Percentiles rank a stretch among this genome's conserved stretches.
These are phyloP conservation scores for Nyctereutes procyonoides DNA, from an alignment of 2,113 vertebrate species.

Conservation along the genomic window DNA sequence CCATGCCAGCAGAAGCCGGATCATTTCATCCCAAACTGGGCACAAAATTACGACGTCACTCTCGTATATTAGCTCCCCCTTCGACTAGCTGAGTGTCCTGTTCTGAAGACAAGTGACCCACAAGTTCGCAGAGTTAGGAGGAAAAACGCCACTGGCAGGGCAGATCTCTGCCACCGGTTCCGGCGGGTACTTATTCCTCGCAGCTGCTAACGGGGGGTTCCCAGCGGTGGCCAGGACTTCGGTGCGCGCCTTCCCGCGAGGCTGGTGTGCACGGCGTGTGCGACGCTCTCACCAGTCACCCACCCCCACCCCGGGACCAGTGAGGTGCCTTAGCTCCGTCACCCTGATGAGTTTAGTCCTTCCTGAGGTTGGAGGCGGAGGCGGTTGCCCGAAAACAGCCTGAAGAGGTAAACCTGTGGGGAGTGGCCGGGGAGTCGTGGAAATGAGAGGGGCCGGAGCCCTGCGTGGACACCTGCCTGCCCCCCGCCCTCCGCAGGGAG, in stretches of 20 bases:
- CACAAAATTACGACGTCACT: not conserved
- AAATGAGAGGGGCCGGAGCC: rapidly evolving
- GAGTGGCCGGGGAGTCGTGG: rapidly evolving
- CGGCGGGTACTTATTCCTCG: not conserved
- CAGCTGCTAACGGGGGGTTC: rapidly evolving
- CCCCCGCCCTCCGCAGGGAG: not conserved
- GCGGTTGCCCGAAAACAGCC: not conserved
- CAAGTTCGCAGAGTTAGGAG: not conserved
- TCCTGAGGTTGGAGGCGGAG: not conserved
- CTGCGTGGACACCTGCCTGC: rapidly evolving
- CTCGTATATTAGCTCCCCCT: not conserved
- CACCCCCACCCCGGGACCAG: too few species aligned
- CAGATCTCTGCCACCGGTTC: too few species aligned
- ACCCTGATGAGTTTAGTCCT: not conserved
- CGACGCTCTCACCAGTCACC: too few species aligned
- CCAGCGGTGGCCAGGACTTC: not conserved
- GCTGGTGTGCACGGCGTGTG: rapidly evolving
- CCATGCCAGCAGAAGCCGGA: not conserved
- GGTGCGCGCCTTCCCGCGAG: not conserved
- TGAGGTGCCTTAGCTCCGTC: rapidly evolving
- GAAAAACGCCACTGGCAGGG: not conserved
- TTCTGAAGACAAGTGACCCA: not conserved
- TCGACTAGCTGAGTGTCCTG: not conserved
- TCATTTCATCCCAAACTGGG: not conserved
- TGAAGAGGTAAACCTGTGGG: not conserved